Base-by-base conservation (phyloP, 1,140 invertebrate genomes). In the Leptinotarsa defecta region DNA sequence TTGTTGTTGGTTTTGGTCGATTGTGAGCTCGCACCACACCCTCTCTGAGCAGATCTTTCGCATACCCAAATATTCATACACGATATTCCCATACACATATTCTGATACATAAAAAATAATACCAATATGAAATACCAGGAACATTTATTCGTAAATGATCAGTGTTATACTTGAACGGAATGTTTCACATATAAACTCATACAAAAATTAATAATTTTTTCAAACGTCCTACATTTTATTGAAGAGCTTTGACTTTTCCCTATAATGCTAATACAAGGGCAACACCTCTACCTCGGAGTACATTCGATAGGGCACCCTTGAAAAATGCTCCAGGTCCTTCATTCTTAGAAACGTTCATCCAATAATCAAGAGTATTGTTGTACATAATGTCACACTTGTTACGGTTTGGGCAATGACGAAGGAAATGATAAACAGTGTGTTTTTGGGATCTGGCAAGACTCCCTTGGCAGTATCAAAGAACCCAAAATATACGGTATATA, bases 401-500 rank as follows among this genome's bases (percentile, higher is more conserved):
- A 86, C 83, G 71, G 82, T 83, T 82, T 92, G 91, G 85, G 94
- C 95, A 83, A 96, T 95, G 81, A 91, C 86, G 91, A 94, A 96
- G 20, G 93, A 94, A 65, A 93, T 82, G 48, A 93, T 78, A 82
- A 96, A 87, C 74, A 91, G 91, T 73, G 93, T 94, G 82, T 94
- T 93, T 86, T 94, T 93, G 3, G 92, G 91, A 78, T 96, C 93
- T 13, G 94, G 92, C 74, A 97, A 84, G 88, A 96, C 93, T 76
- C 92, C 94, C 86, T 95, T 95, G 75, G 94, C 92, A 73, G 95
- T 97, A 85, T 98, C 96, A 83, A 94, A 98, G 86, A 95, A 93
- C 79, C 96, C 96, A 83, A 98, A 98, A 88, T 96, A 97, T 70
- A 85, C 95, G 89, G 85, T 94, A 94, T 83, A 94, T 94, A 71